Evolutionary conservation across 2,113 vertebrate genomes (phyloP).

Genomic region (Symphodus melops): DNA sequence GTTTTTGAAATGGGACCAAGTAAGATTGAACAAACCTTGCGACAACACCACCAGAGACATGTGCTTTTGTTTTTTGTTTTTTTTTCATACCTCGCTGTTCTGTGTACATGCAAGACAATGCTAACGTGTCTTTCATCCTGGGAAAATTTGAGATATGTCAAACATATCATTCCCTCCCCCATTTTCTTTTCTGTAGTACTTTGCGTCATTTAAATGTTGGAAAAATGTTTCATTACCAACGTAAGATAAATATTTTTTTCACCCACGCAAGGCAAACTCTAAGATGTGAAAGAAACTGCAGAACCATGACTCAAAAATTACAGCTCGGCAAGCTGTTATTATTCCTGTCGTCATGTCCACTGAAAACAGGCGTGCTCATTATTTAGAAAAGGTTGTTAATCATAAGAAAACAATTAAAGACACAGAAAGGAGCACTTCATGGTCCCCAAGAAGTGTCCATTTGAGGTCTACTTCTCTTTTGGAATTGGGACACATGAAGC

Average conservation of each 20-base stretch:
- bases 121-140: conserved; percentile 64
- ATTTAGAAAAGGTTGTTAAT: conserved; percentile 19
- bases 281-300: neutral
- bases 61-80: conserved; percentile 50
- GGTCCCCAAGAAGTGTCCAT: too few species aligned
- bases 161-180: conserved; percentile 26
- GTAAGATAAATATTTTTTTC: conserved; percentile 1
- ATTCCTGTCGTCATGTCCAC: neutral
- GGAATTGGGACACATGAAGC: too few species aligned
- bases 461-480: too few species aligned
- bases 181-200: conserved; percentile 22
- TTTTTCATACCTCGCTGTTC: conserved; percentile 25
- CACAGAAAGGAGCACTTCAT: neutral
- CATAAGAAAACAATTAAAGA: neutral
- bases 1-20: conserved; percentile 63
- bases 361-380: conserved; percentile 3
- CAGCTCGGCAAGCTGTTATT: conserved; percentile 6
- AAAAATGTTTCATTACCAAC: neutral
- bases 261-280: neutral
- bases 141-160: conserved; percentile 47
- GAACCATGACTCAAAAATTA: conserved; percentile 12
- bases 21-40: conserved; percentile 55
- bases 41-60: conserved; percentile 55
- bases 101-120: conserved; percentile 50
- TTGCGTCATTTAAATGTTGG: conserved; percentile 3